Evolutionary conservation across 1,140 invertebrate genomes (phyloP), one percentile per base, ranked within the genome.

Genomic region (Ceratitis capitata): DNA sequence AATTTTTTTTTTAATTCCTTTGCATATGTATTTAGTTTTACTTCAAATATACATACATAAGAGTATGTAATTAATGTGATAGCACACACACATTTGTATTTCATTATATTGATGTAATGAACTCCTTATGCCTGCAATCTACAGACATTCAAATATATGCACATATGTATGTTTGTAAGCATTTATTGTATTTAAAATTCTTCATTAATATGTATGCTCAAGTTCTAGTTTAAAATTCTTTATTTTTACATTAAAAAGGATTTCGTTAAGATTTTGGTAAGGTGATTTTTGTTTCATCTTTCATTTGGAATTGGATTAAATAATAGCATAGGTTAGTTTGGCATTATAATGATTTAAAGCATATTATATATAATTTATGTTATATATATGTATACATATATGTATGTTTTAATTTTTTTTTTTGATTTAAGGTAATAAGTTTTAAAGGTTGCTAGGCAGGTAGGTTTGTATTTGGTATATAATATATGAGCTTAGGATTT

Each of bases 381-480:
- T 45, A 45, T 78, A 78, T 47, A 32, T 78, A 74, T 61, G 26
- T 23, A 42, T 45, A 39, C 6, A n/a, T 78, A 16, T 45, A 16
- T 42, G 0, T 51, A 84, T 64, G 58, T 61, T 23, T 47, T 16
- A 84, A 39, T 3, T 23, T 5, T 29, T 6, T 42, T 26, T 58
- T 45, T 26, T 47, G 32, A 49, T 85, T 74, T 85, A 74, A 74
- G 56, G 83, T 58, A 84, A 84, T 84, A 58, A 58, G 35, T 84
- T 61, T 84, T 39, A 42, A 85, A 83, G 47, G 49, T 85, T 32
- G 16, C 74, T 69, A 69, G 64, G 64, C 61, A 85, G 61, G 58
- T 85, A 85, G 64, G 64, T 53, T 82, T 53, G 47, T 82, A 82
- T n/a, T n/a, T n/a, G n/a, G n/a, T n/a, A n/a, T n/a, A n/a, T n/a